phyloP scores from a whole-genome alignment of 37 sponge, comb jelly and placozoan species.

The Dysidea cf. avara region DNA sequence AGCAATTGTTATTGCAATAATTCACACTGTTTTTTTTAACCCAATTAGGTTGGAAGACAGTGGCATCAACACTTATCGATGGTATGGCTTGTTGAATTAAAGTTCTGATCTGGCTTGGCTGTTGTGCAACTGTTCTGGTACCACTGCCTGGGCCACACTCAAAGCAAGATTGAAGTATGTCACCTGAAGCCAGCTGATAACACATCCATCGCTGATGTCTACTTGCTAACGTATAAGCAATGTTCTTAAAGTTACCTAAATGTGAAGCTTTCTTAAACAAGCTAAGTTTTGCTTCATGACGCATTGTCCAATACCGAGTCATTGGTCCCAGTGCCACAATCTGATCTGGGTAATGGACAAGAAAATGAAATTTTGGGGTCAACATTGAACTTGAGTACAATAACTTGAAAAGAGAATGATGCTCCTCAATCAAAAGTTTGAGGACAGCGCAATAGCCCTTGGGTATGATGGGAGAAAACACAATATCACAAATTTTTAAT shows the following conservation, averaged over 20 bases:
- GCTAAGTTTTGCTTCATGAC: conserved; percentile 38
- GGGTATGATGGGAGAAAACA: conserved; percentile 10
- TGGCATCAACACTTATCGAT: too few species aligned
- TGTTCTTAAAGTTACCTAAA: conserved; percentile 33
- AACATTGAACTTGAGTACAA: conserved; percentile 30
- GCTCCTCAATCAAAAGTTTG: conserved; percentile 25
- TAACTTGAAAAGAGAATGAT: conserved; percentile 12
- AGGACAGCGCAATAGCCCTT: background rate
- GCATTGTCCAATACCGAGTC: conserved; percentile 36
- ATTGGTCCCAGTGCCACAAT: conserved; percentile 17
- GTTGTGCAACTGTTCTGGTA: too few species aligned
- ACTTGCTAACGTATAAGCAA: conserved; percentile 17
- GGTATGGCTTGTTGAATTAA: too few species aligned
- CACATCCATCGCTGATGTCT: conserved; percentile 26
- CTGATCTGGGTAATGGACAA: conserved; percentile 27
- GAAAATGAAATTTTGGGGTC: conserved; percentile 25
- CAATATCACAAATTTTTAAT: conserved; percentile 14
- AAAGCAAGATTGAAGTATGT: background rate
- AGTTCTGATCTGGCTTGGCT: too few species aligned
- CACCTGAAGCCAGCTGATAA: conserved; percentile 13
- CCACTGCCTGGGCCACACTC: too few species aligned
- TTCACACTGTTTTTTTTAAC: too few species aligned
- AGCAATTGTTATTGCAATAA: conserved; percentile 6
- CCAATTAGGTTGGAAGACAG: too few species aligned
- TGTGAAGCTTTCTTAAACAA: conserved; percentile 28